These are phyloP conservation scores for Etheostoma nigrum DNA, from an alignment of 2,797 vertebrate species.

Conservation along the genomic window DNA sequence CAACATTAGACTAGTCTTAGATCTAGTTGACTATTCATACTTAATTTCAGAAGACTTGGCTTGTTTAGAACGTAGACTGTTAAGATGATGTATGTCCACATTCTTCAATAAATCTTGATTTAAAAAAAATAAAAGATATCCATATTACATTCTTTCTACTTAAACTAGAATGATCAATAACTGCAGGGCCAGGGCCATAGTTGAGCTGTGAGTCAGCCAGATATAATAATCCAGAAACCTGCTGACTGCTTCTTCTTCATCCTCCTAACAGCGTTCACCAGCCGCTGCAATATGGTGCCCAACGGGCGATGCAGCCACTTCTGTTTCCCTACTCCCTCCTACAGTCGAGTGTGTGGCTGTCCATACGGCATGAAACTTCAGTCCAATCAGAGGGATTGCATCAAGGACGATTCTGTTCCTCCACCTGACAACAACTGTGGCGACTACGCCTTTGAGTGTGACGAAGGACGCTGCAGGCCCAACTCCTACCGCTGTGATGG, in stretches of 20 bases:
- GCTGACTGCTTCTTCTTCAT: slow-evolving; percentile 1
- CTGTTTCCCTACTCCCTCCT: slow-evolving; percentile 92
- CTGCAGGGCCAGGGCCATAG: neutral
- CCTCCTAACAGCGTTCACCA: slow-evolving; percentile 69
- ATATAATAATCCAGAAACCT: slow-evolving; percentile 1
- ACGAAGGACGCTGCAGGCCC: slow-evolving; percentile 89
- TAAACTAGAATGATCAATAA: neutral
- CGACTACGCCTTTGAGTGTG: slow-evolving; percentile 88
- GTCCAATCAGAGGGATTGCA: slow-evolving; percentile 86
- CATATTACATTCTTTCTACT: neutral
- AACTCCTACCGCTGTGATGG: slow-evolving; percentile 90
- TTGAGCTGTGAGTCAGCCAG: neutral
- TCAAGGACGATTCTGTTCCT: slow-evolving; percentile 87
- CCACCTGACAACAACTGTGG: slow-evolving; percentile 90
- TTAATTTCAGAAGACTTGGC: too few relatives aligned
- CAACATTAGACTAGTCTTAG: too few relatives aligned
- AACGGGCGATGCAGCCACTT: slow-evolving; percentile 96
- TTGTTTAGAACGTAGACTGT: too few relatives aligned
- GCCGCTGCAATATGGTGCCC: slow-evolving; percentile 86
- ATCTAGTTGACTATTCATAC: too few relatives aligned
- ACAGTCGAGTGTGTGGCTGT: slow-evolving; percentile 90
- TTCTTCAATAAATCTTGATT: too few relatives aligned
- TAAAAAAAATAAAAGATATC: too few relatives aligned
- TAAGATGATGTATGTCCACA: too few relatives aligned
- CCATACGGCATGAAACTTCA: slow-evolving; percentile 93